Conservation (phyloP, 1,140 invertebrate species). For the Spodoptera frugiperda region DNA sequence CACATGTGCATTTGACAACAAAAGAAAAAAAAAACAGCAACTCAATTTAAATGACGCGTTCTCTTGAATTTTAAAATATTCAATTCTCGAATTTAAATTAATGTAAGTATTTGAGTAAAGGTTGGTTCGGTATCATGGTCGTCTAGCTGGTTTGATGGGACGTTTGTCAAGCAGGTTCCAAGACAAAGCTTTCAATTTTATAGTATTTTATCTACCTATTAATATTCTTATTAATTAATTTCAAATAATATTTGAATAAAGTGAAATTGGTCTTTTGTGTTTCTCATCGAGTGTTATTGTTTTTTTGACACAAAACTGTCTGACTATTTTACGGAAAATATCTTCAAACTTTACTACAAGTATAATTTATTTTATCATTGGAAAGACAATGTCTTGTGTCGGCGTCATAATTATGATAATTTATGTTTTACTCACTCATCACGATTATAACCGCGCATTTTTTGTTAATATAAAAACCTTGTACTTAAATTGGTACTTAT, state of each 20-base stretch:
- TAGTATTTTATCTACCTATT: neutral
- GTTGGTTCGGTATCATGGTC: conserved; percentile 17
- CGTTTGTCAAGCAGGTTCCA: neutral
- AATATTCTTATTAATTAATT: neutral
- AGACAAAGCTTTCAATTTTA: neutral
- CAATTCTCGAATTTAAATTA: neutral
- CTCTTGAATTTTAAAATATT: neutral
- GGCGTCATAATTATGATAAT: conserved; percentile 14
- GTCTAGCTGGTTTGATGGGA: neutral
- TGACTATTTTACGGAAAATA: neutral
- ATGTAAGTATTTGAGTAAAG: conserved; percentile 23
- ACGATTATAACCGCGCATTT: neutral
- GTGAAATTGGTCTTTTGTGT: no score
- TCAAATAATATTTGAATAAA: no score
- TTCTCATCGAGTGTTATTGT: no score
- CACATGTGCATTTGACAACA: no score
- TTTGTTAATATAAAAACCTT: neutral
- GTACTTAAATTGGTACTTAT: neutral
- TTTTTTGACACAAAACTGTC: no score
- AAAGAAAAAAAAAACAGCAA: no score
- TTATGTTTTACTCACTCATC: conserved; percentile 1
- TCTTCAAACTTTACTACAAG: neutral
- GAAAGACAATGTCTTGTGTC: neutral
- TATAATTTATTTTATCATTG: neutral
- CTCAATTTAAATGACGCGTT: neutral